These are phyloP conservation scores for Clangula hyemalis DNA, from an alignment of 2,797 vertebrate genomes.

Conservation along the genomic window DNA sequence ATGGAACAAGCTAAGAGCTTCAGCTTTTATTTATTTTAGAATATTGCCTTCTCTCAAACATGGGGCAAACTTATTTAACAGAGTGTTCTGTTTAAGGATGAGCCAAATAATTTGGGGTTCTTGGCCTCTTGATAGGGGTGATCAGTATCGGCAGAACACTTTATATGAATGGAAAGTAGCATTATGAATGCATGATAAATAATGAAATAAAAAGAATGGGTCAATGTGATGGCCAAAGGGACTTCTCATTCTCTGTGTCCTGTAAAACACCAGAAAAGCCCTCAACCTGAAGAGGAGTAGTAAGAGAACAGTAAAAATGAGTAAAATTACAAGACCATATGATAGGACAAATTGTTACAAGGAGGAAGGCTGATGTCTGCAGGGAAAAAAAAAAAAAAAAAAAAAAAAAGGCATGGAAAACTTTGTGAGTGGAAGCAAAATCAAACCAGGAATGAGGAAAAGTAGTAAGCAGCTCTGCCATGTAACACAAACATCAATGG, in stretches of 20 bases:
- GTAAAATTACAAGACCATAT: neutral
- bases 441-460: neutral
- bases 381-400: neutral
- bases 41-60: neutral
- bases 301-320: neutral
- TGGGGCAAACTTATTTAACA: neutral
- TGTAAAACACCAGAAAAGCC: neutral
- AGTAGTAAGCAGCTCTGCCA: neutral
- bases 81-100: neutral
- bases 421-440: neutral
- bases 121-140: neutral
- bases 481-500: neutral
- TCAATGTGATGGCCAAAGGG: neutral
- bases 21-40: neutral
- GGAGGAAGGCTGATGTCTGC: neutral
- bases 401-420: neutral
- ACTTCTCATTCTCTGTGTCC: no score
- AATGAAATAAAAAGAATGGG: neutral
- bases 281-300: neutral
- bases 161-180: neutral
- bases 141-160: neutral
- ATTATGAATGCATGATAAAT: neutral
- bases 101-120: neutral
- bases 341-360: neutral
- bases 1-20: neutral